Conservation (phyloP, 2,888 invertebrate genomes). For the Phragmatobia fuliginosa region DNA sequence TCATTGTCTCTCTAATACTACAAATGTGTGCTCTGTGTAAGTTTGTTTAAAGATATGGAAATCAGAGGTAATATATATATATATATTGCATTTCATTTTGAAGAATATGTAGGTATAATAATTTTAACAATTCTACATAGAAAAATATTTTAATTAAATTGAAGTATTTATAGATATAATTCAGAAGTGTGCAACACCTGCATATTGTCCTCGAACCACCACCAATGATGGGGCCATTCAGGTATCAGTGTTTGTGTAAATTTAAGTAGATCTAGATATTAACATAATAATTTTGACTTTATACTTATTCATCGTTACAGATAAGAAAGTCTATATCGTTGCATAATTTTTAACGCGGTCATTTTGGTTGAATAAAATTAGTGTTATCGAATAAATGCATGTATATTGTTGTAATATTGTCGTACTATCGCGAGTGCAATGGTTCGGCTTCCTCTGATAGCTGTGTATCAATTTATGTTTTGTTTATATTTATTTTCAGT, state of each 20-base stretch:
- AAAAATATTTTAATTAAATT: too few relatives aligned
- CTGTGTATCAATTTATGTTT: constrained; percentile 60
- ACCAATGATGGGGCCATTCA: background rate
- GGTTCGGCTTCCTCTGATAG: constrained; percentile 72
- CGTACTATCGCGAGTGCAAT: constrained; percentile 51
- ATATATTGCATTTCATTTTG: too few relatives aligned
- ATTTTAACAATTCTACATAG: too few relatives aligned
- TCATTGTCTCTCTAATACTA: too few relatives aligned
- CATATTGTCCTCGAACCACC: background rate
- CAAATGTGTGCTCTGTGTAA: too few relatives aligned
- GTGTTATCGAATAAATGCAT: constrained; percentile 20
- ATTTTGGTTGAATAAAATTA: constrained; percentile 34
- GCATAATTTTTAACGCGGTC: constrained; percentile 33
- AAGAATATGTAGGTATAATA: too few relatives aligned
- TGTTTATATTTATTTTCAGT: constrained; percentile 60
- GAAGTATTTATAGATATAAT: too few relatives aligned
- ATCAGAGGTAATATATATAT: too few relatives aligned
- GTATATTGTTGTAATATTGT: constrained; percentile 10
- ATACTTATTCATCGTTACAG: background rate
- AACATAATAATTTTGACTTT: constrained; percentile 1
- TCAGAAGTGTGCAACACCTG: too few relatives aligned
- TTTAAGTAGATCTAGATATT: background rate
- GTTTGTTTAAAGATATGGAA: too few relatives aligned
- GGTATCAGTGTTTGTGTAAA: background rate
- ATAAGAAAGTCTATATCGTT: constrained; percentile 7